Evolutionary conservation across 2,888 invertebrate species (phyloP).

Genomic region (Drosophila kambysellisi): DNA sequence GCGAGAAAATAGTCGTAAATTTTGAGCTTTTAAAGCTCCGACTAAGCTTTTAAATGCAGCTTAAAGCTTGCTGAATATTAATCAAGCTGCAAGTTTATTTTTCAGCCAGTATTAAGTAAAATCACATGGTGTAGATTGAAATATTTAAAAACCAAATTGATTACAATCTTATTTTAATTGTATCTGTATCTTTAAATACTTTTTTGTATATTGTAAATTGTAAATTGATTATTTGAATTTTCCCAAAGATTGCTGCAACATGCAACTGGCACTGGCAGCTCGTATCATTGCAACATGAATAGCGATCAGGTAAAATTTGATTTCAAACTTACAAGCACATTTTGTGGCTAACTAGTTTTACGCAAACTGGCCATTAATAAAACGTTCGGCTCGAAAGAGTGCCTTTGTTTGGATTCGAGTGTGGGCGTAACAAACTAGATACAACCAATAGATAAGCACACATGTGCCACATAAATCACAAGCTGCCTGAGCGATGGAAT

Average conservation of each 20-base stretch:
- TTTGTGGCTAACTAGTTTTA: conserved; percentile 31
- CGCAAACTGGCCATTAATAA: conserved; percentile 48
- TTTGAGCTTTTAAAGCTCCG: not conserved
- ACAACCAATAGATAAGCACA: conserved; percentile 57
- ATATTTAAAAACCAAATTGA: not conserved
- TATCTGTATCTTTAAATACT: not conserved
- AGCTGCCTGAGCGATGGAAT: conserved; percentile 42
- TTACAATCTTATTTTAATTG: not conserved
- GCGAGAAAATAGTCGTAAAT: not conserved
- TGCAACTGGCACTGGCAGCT: conserved; percentile 16
- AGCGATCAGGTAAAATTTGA: conserved; percentile 45
- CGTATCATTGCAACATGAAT: conserved; percentile 20
- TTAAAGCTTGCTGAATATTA: not conserved
- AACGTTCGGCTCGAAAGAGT: conserved; percentile 18
- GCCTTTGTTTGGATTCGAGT: conserved; percentile 8
- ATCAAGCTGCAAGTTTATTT: not conserved
- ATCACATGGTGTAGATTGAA: not conserved
- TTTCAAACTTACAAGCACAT: conserved; percentile 47
- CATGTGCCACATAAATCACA: conserved; percentile 67
- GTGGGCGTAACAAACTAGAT: conserved; percentile 40
- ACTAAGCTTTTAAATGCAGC: not conserved
- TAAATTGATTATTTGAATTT: not conserved
- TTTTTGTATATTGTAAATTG: not conserved
- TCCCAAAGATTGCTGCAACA: not conserved
- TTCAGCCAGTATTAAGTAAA: not conserved